Evolutionary conservation across 1,140 invertebrate genomes (phyloP).

Genomic region (Cydia fagiglandana): DNA sequence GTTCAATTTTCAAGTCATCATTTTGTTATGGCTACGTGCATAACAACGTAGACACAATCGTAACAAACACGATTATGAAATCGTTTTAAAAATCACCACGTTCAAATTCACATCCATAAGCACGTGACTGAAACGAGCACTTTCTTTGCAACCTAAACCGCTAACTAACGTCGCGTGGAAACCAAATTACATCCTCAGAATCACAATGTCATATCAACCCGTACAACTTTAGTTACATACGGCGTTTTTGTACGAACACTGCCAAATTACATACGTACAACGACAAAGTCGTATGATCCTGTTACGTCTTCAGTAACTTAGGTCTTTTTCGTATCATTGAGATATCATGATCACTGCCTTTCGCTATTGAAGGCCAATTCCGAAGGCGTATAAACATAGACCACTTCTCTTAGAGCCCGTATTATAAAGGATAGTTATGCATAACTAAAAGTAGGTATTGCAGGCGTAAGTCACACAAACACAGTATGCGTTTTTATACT

Average conservation of each 20-base stretch:
- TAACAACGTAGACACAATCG: not conserved
- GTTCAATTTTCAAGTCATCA: not conserved
- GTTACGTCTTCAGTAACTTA: not conserved
- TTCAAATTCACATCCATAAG: not conserved
- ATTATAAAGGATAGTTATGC: not conserved
- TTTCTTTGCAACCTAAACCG: slow-evolving; percentile 14
- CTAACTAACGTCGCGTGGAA: slow-evolving; percentile 14
- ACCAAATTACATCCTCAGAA: not conserved
- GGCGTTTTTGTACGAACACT: not conserved
- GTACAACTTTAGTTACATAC: not conserved
- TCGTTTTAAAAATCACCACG: not conserved
- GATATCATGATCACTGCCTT: slow-evolving; percentile 23
- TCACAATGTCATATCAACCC: not conserved
- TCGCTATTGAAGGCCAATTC: slow-evolving; percentile 30
- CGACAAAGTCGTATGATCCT: not conserved
- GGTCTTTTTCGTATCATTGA: not conserved
- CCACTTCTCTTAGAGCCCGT: not conserved
- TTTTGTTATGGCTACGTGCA: not conserved
- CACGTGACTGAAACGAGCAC: slow-evolving; percentile 3
- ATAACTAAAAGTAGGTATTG: not conserved
- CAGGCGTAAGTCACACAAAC: no score
- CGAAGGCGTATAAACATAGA: slow-evolving; percentile 16
- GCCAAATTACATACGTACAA: not conserved
- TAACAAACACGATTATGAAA: not conserved
- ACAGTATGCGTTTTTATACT: no score